Percentiles rank a stretch among this genome's conserved stretches.
Evolutionary conservation across 2,113 vertebrate species (phyloP).

Genomic region (Myotis lucifugus): DNA sequence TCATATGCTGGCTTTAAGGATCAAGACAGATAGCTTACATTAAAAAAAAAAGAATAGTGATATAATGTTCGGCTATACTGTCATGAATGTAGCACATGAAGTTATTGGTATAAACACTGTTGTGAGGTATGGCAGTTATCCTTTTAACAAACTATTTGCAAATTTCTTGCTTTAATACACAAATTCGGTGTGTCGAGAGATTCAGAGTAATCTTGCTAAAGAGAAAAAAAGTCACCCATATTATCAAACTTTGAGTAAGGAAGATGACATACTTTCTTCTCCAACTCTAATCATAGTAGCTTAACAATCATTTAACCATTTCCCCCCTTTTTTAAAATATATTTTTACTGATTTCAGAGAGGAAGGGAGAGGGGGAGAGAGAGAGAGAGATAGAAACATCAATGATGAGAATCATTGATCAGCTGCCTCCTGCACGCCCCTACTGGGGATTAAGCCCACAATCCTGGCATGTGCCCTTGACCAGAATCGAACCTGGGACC

Average conservation of each 20-base stretch:
- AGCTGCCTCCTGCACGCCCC: background rate
- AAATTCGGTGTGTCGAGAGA: background rate
- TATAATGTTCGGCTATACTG: background rate
- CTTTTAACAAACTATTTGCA: background rate
- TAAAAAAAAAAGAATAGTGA: background rate
- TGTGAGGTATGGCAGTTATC: background rate
- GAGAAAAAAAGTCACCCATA: background rate
- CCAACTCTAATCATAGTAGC: background rate
- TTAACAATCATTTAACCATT: background rate
- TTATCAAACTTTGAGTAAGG: slow-evolving; percentile 1
- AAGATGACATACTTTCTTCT: background rate
- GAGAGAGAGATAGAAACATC: background rate
- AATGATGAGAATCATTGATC: background rate
- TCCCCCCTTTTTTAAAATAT: background rate
- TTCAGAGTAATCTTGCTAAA: background rate
- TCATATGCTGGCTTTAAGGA: background rate
- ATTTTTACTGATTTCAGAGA: background rate
- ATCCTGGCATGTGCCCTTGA: background rate
- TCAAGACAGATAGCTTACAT: background rate
- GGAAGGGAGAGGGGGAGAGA: background rate
- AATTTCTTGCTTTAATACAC: background rate
- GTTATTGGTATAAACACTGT: background rate
- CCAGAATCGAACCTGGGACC: background rate
- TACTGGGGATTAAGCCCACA: background rate
- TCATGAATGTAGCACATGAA: background rate